Conservation (phyloP, 1,140 invertebrate genomes). For the Leucophenga varia region DNA sequence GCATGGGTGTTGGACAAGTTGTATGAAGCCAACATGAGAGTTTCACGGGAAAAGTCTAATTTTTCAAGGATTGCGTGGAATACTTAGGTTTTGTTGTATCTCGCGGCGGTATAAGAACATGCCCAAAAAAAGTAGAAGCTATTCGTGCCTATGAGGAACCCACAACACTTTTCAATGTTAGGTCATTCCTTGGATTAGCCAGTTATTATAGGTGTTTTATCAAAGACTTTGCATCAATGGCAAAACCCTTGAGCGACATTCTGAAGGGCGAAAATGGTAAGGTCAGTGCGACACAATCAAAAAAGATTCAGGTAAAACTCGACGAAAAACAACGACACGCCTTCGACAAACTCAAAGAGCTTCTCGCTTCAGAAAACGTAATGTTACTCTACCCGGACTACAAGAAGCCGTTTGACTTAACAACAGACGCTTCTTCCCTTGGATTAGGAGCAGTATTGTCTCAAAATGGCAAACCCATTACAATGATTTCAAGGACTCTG, state of each 20-base stretch:
- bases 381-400: conserved; percentile 47
- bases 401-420: conserved; percentile 36
- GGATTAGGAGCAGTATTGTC: conserved; percentile 43
- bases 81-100: conserved; percentile 15
- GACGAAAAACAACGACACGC: conserved; percentile 23
- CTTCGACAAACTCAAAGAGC: conserved; percentile 54
- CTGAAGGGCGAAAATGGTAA: conserved; percentile 13
- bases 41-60: too few relatives aligned
- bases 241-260: conserved; percentile 10
- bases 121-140: conserved; percentile 20
- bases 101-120: conserved; percentile 17
- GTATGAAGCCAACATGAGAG: conserved; percentile 36
- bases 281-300: too few relatives aligned
- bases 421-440: conserved; percentile 31
- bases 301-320: conserved; percentile 7
- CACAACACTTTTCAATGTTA: conserved; percentile 8
- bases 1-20: conserved; percentile 15
- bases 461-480: conserved; percentile 26
- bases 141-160: conserved; percentile 20
- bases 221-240: conserved; percentile 15
- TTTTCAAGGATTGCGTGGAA: too few relatives aligned
- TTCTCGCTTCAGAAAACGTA: conserved; percentile 51
- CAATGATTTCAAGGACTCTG: conserved; percentile 16
- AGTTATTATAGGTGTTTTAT: conserved; percentile 20
- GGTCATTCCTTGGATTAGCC: conserved; percentile 16